These are phyloP conservation scores for Lordiphosa stackelbergi DNA, from an alignment of 1,140 invertebrate species.

Conservation along the genomic window DNA sequence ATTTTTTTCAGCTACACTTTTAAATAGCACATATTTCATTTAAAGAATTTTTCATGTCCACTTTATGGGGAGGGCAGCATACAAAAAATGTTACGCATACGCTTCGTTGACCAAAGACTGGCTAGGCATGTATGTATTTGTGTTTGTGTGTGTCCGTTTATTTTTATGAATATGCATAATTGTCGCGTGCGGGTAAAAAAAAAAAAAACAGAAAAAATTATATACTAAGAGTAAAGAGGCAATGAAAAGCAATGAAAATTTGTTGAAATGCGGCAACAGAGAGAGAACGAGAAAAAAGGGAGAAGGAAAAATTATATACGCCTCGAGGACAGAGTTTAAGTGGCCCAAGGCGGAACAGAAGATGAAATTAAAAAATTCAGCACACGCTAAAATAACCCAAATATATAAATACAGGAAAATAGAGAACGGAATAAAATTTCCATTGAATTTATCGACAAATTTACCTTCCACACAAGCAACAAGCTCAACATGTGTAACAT, in stretches of 20 bases:
- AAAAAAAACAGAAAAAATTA: conserved; percentile 14
- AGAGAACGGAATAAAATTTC: too few relatives aligned
- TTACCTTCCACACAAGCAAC: conserved; percentile 5
- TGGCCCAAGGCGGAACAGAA: conserved; percentile 13
- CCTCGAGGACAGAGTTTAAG: conserved; percentile 22
- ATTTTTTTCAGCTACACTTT: not conserved
- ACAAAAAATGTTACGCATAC: conserved; percentile 58
- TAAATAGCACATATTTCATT: conserved; percentile 18
- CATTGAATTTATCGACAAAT: too few relatives aligned
- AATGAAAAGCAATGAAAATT: conserved; percentile 19
- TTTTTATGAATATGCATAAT: conserved; percentile 69
- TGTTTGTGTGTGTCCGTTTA: conserved; percentile 41
- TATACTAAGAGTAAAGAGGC: conserved; percentile 1
- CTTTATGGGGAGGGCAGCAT: not conserved
- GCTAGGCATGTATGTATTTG: conserved; percentile 6
- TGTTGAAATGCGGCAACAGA: conserved; percentile 23
- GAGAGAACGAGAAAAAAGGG: conserved; percentile 1
- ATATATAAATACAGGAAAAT: conserved; percentile 9
- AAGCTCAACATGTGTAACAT: conserved; percentile 2
- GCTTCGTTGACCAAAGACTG: conserved; percentile 52
- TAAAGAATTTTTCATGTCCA: conserved; percentile 22
- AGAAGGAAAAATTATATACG: conserved; percentile 9
- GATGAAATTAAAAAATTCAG: conserved; percentile 38
- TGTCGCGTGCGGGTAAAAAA: conserved; percentile 59
- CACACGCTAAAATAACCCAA: conserved; percentile 19